Conservation (phyloP, 2,113 vertebrate genomes). For the Aplodontia rufa region DNA sequence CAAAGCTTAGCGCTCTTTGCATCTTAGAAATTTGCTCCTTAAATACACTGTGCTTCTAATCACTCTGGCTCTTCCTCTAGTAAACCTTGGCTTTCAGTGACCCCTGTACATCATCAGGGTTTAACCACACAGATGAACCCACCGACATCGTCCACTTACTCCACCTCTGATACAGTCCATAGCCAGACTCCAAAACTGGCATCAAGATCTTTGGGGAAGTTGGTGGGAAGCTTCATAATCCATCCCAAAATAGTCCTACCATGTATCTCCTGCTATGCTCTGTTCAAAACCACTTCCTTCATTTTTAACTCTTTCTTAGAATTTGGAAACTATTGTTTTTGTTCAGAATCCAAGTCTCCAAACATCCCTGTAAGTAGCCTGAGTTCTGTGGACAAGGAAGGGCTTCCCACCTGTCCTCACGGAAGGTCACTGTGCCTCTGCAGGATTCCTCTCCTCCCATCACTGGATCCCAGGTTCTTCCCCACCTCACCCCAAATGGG, state of each 20-base stretch:
- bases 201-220: background rate
- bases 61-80: background rate
- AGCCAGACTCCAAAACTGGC: background rate
- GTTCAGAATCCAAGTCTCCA: slow-evolving; percentile 4
- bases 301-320: background rate
- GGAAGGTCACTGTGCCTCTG: background rate
- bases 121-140: background rate
- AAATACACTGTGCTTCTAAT: background rate
- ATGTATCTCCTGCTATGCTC: background rate
- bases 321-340: background rate
- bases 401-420: background rate
- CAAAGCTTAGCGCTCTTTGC: background rate
- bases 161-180: background rate
- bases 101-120: background rate
- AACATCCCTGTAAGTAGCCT: background rate
- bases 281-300: background rate
- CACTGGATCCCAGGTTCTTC: background rate
- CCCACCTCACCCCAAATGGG: background rate
- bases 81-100: background rate
- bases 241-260: background rate
- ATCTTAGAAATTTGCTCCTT: background rate
- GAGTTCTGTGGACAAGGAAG: background rate
- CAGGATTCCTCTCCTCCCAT: background rate
- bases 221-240: background rate
- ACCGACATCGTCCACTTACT: background rate